Evolutionary conservation across 2,888 invertebrate species (phyloP).

Genomic region (Melitaea athalia): DNA sequence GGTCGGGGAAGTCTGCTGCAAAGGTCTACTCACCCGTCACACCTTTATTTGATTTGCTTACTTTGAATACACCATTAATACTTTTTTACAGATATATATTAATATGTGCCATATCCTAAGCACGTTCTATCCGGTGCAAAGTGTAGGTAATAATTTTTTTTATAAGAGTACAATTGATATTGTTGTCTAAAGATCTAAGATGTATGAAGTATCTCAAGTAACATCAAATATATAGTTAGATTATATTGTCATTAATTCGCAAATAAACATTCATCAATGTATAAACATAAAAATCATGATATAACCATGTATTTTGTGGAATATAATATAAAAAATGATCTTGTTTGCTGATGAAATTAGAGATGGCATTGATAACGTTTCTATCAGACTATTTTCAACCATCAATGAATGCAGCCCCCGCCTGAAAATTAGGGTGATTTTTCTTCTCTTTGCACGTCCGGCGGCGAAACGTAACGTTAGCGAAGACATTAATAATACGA

Average conservation of each 20-base stretch:
- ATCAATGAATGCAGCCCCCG: conserved; percentile 64
- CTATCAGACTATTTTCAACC: conserved; percentile 73
- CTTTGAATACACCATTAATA: conserved; percentile 49
- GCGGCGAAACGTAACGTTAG: conserved; percentile 49
- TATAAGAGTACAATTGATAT: no score
- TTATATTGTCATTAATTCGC: no score
- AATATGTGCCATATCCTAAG: no score
- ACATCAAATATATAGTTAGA: no score
- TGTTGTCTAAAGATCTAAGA: no score
- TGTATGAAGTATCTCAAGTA: no score
- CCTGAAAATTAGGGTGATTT: conserved; percentile 80
- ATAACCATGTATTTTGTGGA: not conserved
- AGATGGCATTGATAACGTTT: conserved; percentile 84
- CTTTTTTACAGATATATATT: not conserved
- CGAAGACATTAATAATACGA: conserved; percentile 35
- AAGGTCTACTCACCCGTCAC: conserved; percentile 56
- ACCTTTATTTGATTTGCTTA: conserved; percentile 52
- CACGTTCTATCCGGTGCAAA: no score
- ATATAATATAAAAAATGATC: conserved; percentile 35
- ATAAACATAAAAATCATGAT: no score
- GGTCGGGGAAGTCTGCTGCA: conserved; percentile 53
- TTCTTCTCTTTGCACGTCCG: conserved; percentile 70
- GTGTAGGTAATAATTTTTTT: no score
- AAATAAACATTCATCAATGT: no score
- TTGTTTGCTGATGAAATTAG: conserved; percentile 81